phyloP scores from a whole-genome alignment of 2,113 vertebrate genomes.

The Lucifuga dentata region DNA sequence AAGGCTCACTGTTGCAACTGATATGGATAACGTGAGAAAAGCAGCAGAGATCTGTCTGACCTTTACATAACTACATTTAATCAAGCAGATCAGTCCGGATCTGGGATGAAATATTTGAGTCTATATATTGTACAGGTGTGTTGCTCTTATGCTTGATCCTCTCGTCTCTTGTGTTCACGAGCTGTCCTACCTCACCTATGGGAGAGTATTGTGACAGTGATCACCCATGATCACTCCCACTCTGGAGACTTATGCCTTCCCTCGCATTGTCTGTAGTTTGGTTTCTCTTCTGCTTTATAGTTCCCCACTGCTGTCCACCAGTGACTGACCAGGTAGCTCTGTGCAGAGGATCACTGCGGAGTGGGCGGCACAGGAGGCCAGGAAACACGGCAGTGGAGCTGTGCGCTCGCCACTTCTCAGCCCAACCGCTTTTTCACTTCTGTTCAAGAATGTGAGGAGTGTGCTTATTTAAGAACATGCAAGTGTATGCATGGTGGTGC shows the following conservation, averaged over 20 bases:
- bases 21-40: too few relatives aligned
- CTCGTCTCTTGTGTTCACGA: background rate
- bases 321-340: conserved; percentile 63
- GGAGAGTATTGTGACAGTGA: too few relatives aligned
- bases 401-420: conserved; percentile 31
- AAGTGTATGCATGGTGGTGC: conserved; percentile 2
- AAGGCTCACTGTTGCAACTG: too few relatives aligned
- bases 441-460: conserved; percentile 61
- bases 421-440: conserved; percentile 64
- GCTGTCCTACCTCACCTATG: background rate
- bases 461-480: conserved; percentile 37
- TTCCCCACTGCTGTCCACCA: conserved; percentile 58
- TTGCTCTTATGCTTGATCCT: background rate
- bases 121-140: background rate
- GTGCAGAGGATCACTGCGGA: conserved; percentile 19
- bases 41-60: too few relatives aligned
- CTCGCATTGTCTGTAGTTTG: conserved; percentile 22
- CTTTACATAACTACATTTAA: too few relatives aligned
- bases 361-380: conserved; percentile 23
- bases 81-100: too few relatives aligned
- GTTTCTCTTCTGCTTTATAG: conserved; percentile 78
- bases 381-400: conserved; percentile 38
- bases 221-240: conserved; percentile 2
- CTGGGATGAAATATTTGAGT: too few relatives aligned
- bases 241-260: conserved; percentile 12